Percentiles rank a stretch among this genome's conserved stretches.
phyloP scores from a whole-genome alignment of 2,888 invertebrate genomes.

The Subacronicta megacephala region DNA sequence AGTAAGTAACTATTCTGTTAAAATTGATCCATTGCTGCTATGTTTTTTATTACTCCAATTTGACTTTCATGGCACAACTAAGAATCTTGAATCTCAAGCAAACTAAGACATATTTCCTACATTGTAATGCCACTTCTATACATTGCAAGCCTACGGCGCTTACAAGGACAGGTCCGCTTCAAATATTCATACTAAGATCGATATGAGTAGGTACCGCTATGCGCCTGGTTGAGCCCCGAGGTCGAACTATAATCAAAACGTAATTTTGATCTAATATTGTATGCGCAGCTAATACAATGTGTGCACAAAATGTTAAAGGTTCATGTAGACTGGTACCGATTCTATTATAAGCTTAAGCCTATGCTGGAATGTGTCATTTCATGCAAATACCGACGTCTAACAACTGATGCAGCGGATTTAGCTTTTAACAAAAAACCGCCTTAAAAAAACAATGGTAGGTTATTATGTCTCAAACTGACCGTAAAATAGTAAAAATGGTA shows the following conservation, averaged over 20 bases:
- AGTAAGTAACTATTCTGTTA: too few relatives aligned
- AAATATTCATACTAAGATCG: conserved; percentile 88
- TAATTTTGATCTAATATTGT: conserved; percentile 80
- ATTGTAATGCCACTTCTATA: conserved; percentile 32
- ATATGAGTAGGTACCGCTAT: conserved; percentile 77
- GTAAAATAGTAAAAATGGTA: too few relatives aligned
- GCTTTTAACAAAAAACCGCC: too few relatives aligned
- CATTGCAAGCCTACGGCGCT: conserved; percentile 65
- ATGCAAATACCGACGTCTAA: too few relatives aligned
- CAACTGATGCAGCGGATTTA: too few relatives aligned
- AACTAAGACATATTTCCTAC: conserved; percentile 2
- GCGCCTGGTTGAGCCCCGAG: conserved; percentile 74
- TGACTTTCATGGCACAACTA: too few relatives aligned
- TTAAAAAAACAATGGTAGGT: too few relatives aligned
- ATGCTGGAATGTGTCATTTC: neutral
- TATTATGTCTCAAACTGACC: too few relatives aligned
- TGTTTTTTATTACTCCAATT: too few relatives aligned
- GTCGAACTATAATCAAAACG: conserved; percentile 82
- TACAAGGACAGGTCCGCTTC: conserved; percentile 82
- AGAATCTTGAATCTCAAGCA: too few relatives aligned
- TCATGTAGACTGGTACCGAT: neutral
- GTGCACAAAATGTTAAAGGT: conserved; percentile 46
- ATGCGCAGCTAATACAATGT: conserved; percentile 64
- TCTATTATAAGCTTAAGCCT: neutral
- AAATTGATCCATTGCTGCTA: too few relatives aligned